Conservation (phyloP, 2,113 vertebrate species). For the Podarcis muralis region DNA sequence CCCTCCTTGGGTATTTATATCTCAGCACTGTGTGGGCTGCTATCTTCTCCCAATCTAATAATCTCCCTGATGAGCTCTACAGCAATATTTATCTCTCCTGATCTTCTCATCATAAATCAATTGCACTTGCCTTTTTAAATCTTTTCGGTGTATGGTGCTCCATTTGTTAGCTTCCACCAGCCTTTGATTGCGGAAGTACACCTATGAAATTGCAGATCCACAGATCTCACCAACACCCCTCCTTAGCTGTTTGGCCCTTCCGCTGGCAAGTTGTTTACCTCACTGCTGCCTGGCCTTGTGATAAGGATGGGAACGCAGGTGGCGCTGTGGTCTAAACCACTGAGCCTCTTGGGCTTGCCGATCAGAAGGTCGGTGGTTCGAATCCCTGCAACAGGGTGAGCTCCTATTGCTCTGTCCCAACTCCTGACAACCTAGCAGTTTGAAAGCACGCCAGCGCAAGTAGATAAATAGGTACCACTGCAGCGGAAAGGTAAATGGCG, state of each 20-base stretch:
- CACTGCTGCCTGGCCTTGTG: background rate
- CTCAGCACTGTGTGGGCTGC: background rate
- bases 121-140: slow-evolving; percentile 28
- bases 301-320: no score
- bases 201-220: background rate
- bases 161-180: slow-evolving; percentile 12
- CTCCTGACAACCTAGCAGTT: no score
- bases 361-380: no score
- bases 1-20: slow-evolving; percentile 5
- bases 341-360: no score
- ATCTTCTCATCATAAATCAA: slow-evolving; percentile 40
- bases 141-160: background rate
- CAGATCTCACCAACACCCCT: background rate
- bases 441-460: no score
- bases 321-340: no score
- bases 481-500: no score
- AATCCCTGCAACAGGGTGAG: no score
- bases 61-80: slow-evolving; percentile 29
- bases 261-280: background rate
- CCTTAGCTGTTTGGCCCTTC: background rate
- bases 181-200: background rate
- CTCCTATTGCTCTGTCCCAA: no score
- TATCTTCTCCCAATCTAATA: slow-evolving; percentile 10
- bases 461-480: no score
- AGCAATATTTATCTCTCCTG: slow-evolving; percentile 39